Conservation (phyloP, 2,113 vertebrate genomes). For the Pygoscelis antarcticus region DNA sequence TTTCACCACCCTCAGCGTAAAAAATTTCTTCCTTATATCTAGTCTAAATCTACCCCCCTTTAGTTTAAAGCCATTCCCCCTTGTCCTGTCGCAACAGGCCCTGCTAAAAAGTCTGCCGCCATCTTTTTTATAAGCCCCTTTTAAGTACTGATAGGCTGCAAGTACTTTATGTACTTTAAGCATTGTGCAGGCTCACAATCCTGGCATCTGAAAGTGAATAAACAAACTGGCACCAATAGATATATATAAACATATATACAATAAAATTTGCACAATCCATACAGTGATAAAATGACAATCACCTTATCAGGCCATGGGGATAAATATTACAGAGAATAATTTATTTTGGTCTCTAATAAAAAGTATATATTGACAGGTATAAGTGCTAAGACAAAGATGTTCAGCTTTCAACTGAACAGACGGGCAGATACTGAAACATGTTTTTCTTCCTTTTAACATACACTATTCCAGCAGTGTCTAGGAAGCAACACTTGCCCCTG, state of each 20-base stretch:
- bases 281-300: not conserved
- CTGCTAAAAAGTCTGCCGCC: too few species aligned
- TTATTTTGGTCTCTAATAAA: not conserved
- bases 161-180: not conserved
- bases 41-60: too few species aligned
- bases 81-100: too few species aligned
- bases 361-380: not conserved
- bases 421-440: not conserved
- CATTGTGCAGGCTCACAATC: not conserved
- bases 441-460: not conserved
- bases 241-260: not conserved
- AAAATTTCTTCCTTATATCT: too few species aligned
- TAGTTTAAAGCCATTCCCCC: too few species aligned
- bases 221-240: not conserved
- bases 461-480: rapidly evolving
- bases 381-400: not conserved
- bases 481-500: not conserved
- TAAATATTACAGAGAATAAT: not conserved
- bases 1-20: too few species aligned
- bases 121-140: too few species aligned
- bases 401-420: not conserved
- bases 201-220: not conserved
- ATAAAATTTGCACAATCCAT: not conserved
- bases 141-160: too few species aligned
- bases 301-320: too few species aligned